These are phyloP conservation scores for Thalassaphorura encarpata DNA, from an alignment of 1,140 invertebrate genomes.

Conservation along the genomic window DNA sequence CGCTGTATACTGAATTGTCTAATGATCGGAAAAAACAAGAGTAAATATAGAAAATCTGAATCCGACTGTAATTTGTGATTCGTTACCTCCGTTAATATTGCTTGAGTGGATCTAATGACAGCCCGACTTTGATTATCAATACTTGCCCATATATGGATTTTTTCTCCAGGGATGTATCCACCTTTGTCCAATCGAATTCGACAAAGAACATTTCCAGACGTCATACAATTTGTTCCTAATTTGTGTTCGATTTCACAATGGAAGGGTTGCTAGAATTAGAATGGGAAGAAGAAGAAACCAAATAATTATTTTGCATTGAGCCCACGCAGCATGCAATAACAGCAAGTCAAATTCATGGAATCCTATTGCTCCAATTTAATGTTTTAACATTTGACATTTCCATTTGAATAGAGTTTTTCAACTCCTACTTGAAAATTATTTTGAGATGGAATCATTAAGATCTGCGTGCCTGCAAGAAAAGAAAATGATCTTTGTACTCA, in stretches of 20 bases:
- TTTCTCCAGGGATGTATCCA: conserved; percentile 74
- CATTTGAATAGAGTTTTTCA: background rate
- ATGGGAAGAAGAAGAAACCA: too few species aligned
- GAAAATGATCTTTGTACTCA: conserved; percentile 50
- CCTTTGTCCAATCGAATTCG: conserved; percentile 76
- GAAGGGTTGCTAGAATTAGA: conserved; percentile 64
- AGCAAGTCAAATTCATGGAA: too few species aligned
- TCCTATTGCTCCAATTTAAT: too few species aligned
- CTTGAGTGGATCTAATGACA: conserved; percentile 59
- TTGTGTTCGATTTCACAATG: conserved; percentile 82
- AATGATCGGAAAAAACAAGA: conserved; percentile 35
- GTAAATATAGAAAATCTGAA: background rate
- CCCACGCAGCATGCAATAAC: too few species aligned
- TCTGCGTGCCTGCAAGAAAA: too few species aligned
- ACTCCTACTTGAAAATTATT: too few species aligned
- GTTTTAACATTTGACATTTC: too few species aligned
- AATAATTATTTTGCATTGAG: too few species aligned
- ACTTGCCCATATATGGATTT: conserved; percentile 67
- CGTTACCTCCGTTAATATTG: conserved; percentile 63
- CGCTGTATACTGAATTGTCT: conserved; percentile 84
- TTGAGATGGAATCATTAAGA: too few species aligned
- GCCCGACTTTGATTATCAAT: conserved; percentile 77
- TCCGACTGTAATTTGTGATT: background rate
- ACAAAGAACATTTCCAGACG: conserved; percentile 68
- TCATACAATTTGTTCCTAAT: conserved; percentile 66